These are phyloP conservation scores for Drosophila pseudoobscura DNA, from an alignment of 1,140 invertebrate genomes.

Conservation along the genomic window DNA sequence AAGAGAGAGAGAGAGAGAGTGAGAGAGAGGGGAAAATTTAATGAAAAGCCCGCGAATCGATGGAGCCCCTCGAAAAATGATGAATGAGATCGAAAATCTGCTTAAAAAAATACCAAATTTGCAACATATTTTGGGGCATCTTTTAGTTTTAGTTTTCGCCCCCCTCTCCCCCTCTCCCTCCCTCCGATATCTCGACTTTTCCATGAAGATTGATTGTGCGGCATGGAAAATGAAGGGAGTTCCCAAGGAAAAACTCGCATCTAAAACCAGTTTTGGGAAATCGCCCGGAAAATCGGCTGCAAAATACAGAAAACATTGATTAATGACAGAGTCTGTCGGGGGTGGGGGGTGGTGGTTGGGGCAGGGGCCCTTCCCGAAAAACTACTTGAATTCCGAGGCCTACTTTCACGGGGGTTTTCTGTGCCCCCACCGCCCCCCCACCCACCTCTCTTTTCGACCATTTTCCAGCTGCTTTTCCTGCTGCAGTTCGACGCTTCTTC, in stretches of 20 bases:
- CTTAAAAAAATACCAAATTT: no score
- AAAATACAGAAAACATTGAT: constrained; percentile 65
- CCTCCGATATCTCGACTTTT: constrained; percentile 23
- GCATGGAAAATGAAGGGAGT: constrained; percentile 18
- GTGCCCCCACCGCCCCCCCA: not conserved
- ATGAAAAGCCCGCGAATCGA: no score
- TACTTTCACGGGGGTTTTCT: constrained; percentile 39
- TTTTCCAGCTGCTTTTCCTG: constrained; percentile 11
- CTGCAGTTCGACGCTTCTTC: constrained; percentile 68
- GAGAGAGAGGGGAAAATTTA: no score
- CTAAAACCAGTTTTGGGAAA: constrained; percentile 5
- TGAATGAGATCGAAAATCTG: no score
- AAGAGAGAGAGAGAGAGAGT: no score
- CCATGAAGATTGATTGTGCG: constrained; percentile 50
- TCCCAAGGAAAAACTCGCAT: not conserved
- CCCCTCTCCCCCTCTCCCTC: not conserved
- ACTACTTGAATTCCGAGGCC: constrained; percentile 45
- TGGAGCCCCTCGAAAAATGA: no score
- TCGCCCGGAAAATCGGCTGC: not conserved
- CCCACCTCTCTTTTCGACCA: not conserved
- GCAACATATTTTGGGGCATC: no score
- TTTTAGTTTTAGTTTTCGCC: not conserved
- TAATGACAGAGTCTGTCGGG: constrained; percentile 67
- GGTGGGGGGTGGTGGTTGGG: no score
- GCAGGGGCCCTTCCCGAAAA: constrained; percentile 3